phyloP scores from a whole-genome alignment of 2,888 invertebrate genomes.

The Tetrapedia diversipes region DNA sequence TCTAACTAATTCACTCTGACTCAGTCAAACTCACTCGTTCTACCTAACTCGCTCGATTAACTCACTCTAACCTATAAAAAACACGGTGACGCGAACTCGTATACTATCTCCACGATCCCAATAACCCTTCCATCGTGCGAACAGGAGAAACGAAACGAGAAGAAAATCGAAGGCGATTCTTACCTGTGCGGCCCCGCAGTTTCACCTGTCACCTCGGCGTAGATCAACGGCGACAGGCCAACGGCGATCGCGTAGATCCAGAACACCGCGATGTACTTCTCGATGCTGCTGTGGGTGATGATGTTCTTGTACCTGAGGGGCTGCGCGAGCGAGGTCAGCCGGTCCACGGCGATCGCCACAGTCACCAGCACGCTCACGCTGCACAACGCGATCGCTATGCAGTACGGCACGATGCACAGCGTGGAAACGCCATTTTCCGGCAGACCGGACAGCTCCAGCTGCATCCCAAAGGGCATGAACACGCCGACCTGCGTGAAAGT shows the following conservation, averaged over 20 bases:
- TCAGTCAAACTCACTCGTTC: too few relatives aligned
- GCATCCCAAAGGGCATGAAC: constrained; percentile 86
- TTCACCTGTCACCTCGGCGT: constrained; percentile 81
- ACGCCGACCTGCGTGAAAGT: constrained; percentile 82
- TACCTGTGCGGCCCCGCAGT: constrained; percentile 75
- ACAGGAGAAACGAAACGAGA: neutral
- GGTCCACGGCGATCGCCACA: constrained; percentile 86
- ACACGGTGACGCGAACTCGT: too few relatives aligned
- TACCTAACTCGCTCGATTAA: too few relatives aligned
- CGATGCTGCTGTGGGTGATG: constrained; percentile 86
- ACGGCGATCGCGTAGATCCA: constrained; percentile 86
- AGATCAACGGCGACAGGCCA: constrained; percentile 85
- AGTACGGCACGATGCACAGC: constrained; percentile 85
- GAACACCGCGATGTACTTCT: constrained; percentile 84
- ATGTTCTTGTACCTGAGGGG: constrained; percentile 87
- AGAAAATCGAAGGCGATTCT: neutral
- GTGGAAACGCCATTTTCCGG: constrained; percentile 82
- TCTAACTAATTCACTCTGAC: too few relatives aligned
- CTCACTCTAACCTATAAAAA: too few relatives aligned
- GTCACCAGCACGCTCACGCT: constrained; percentile 86
- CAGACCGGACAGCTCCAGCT: constrained; percentile 84
- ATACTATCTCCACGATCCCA: too few relatives aligned
- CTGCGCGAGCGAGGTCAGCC: constrained; percentile 86
- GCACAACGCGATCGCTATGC: constrained; percentile 85
- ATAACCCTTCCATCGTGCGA: too few relatives aligned